These are phyloP conservation scores for Drosophila mettleri DNA, from an alignment of 2,888 invertebrate species.

Conservation along the genomic window DNA sequence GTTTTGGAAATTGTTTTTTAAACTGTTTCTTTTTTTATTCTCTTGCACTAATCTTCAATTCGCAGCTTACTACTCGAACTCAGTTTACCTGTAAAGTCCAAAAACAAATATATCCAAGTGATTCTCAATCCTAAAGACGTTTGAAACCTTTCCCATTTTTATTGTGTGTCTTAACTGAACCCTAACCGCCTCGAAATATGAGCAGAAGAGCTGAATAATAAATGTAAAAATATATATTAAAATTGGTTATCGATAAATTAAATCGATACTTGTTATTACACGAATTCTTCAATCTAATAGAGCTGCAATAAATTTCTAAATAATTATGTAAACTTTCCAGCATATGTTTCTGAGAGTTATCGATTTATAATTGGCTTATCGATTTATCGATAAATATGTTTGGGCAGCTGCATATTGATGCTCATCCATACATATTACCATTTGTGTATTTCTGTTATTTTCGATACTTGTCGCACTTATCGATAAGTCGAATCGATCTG, in stretches of 20 bases:
- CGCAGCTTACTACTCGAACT: conserved; percentile 67
- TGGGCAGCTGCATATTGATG: no score
- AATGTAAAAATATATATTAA: neutral
- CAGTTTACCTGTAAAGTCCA: conserved; percentile 52
- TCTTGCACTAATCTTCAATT: conserved; percentile 26
- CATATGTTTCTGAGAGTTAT: neutral
- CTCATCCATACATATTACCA: neutral
- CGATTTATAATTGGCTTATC: neutral
- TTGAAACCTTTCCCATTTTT: conserved; percentile 20
- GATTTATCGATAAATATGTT: neutral
- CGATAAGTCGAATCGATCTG: neutral
- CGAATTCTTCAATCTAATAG: neutral
- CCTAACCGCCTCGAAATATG: neutral
- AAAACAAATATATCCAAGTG: neutral
- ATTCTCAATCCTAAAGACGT: conserved; percentile 6
- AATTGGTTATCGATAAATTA: neutral
- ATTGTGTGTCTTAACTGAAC: neutral
- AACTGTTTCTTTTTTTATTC: conserved; percentile 26
- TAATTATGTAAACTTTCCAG: neutral
- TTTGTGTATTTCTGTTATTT: neutral
- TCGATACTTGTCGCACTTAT: neutral
- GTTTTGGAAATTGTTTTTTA: conserved; percentile 38
- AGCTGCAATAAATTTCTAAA: rapidly evolving
- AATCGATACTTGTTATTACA: neutral
- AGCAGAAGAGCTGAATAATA: neutral